Evolutionary conservation across 1,140 invertebrate species (phyloP).

Genomic region (Sitodiplosis mosellana): DNA sequence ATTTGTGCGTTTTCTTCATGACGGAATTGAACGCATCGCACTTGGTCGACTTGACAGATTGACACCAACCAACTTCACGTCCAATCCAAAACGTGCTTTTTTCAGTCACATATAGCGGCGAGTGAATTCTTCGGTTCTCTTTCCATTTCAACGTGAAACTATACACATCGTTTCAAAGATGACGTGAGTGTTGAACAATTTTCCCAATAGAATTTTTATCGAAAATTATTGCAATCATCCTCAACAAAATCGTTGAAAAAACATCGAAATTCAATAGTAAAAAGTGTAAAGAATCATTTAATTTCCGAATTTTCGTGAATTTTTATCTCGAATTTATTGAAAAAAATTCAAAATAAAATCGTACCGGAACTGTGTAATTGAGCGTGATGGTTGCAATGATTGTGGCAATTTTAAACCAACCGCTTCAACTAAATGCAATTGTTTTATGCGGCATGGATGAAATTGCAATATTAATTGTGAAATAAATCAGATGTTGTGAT

Average conservation of each 20-base stretch:
- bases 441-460: neutral
- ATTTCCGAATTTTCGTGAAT: too few relatives aligned
- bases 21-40: too few relatives aligned
- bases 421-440: neutral
- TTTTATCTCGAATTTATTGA: too few relatives aligned
- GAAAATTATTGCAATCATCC: neutral
- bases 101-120: too few relatives aligned
- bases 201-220: neutral
- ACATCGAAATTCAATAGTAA: too few relatives aligned
- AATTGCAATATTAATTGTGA: neutral
- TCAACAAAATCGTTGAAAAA: neutral
- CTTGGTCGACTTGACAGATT: too few relatives aligned
- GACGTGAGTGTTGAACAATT: neutral
- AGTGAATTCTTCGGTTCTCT: too few relatives aligned
- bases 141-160: too few relatives aligned
- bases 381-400: neutral
- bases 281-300: too few relatives aligned
- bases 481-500: neutral
- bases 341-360: neutral
- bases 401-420: conserved; percentile 2
- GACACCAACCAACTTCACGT: too few relatives aligned
- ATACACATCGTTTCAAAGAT: neutral
- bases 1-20: too few relatives aligned
- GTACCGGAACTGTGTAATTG: neutral
- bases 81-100: too few relatives aligned